These are phyloP conservation scores for Polypedilum pembai DNA, from an alignment of 1,140 invertebrate species.

Conservation along the genomic window DNA sequence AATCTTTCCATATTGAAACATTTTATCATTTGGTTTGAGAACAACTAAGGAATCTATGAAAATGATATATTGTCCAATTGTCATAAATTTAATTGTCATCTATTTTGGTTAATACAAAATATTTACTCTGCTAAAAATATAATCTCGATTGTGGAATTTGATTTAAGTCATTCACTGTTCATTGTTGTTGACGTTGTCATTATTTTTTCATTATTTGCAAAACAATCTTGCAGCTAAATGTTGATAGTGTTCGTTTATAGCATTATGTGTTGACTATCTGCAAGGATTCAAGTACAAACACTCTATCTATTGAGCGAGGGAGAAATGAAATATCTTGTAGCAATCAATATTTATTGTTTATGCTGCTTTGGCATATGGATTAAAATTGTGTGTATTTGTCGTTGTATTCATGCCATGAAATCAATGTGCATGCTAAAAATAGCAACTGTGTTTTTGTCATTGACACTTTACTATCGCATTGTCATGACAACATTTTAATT, in stretches of 20 bases:
- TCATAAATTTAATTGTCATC: too few species aligned
- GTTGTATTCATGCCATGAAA: background rate
- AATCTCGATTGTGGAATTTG: background rate
- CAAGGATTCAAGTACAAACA: background rate
- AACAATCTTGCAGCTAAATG: background rate
- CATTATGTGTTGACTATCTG: too few species aligned
- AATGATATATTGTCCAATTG: too few species aligned
- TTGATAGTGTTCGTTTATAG: background rate
- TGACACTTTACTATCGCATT: background rate
- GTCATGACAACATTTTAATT: conserved; percentile 23
- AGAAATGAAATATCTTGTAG: background rate
- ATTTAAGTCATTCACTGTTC: background rate
- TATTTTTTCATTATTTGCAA: background rate
- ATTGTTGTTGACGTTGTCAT: background rate
- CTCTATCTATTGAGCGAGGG: background rate
- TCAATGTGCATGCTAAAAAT: background rate
- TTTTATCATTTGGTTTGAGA: too few species aligned
- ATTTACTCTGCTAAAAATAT: too few species aligned
- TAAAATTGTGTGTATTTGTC: background rate
- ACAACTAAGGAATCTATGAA: too few species aligned
- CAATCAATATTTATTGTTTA: conserved; percentile 19
- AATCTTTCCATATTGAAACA: too few species aligned
- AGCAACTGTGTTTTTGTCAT: background rate
- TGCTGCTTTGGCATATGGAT: background rate
- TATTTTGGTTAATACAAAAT: too few species aligned